A percentile compares a stretch with the other conserved stretches of the same genome.
Conservation (phyloP, 2,888 invertebrate genomes). For the Papilio protenor region DNA sequence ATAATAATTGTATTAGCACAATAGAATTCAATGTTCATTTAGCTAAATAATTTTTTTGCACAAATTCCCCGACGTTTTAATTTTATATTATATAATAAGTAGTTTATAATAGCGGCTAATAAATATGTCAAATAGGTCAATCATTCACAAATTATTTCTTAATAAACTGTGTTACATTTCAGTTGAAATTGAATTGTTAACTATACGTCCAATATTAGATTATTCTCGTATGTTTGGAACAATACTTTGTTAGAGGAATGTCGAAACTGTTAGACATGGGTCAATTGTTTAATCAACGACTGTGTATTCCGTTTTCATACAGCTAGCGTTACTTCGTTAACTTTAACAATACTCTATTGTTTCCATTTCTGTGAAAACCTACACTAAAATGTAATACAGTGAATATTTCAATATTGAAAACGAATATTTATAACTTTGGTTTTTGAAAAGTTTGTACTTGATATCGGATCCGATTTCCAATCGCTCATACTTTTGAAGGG, state of each 20-base stretch:
- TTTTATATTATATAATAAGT: too few relatives aligned
- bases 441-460: too few relatives aligned
- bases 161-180: neutral
- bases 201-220: neutral
- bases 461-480: neutral
- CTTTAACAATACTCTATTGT: neutral
- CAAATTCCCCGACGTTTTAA: neutral
- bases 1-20: neutral
- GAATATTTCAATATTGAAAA: neutral
- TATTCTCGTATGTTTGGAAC: neutral
- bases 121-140: too few relatives aligned
- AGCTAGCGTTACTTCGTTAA: neutral
- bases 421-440: neutral
- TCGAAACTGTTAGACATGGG: slow-evolving; percentile 1
- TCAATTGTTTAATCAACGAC: neutral
- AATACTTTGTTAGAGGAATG: neutral
- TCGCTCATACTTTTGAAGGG: neutral
- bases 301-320: neutral
- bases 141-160: neutral
- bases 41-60: neutral
- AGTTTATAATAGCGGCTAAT: too few relatives aligned
- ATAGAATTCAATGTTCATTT: neutral
- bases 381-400: neutral
- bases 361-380: neutral
- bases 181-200: neutral